Base-by-base conservation (phyloP, 2,888 invertebrate species). In the Sphaerophoria taeniata region DNA sequence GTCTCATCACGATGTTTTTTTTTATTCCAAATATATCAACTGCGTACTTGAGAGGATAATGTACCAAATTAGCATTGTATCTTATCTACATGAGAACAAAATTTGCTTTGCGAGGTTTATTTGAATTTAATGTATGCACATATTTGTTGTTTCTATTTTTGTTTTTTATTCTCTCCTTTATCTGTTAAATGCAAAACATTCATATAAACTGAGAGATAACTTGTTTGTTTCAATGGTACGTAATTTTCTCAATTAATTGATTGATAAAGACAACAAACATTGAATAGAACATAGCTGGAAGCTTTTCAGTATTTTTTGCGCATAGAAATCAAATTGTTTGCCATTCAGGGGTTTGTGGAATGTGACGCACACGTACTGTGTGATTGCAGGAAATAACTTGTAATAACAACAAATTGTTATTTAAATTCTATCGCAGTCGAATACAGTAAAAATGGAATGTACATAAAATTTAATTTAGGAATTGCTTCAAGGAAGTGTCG, bases 181-280 rank as follows among this genome's bases (percentile, higher is more conserved):
- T 3, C 43, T 43, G 43, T 4, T 9, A 43, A 39, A 3, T 43
- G 43, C 6, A 43, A 24, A 24, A 24, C 24, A 7, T 43, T 43
- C 43, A 43, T 11, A 43, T 43, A 43, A 43, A 43, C 24, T 60
- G 39, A 16, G 12, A 60, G 43, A 60, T n/a, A 43, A 60, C 24
- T 60, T 43, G 24, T 43, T 24, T 60, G 16, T 11, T 36, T 36
- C 11, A 24, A 24, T 24, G 9, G 39, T 39, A 3, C 16, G 11
- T 39, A 58, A 58, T 39, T 39, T 58, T 16, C 16, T 39, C 60
- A 60, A 60, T 60, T 24, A 39, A 60, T 60, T 60, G 39, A 43
- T 60, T 60, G 60, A 60, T 43, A 60, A 60, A 24, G 58, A 58
- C 12, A 58, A 58, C 9, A 24, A 43, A 24, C 12, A 43, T 6